Evolutionary conservation across 1,140 invertebrate genomes (phyloP).

Genomic region (Drosophila pectinifera): DNA sequence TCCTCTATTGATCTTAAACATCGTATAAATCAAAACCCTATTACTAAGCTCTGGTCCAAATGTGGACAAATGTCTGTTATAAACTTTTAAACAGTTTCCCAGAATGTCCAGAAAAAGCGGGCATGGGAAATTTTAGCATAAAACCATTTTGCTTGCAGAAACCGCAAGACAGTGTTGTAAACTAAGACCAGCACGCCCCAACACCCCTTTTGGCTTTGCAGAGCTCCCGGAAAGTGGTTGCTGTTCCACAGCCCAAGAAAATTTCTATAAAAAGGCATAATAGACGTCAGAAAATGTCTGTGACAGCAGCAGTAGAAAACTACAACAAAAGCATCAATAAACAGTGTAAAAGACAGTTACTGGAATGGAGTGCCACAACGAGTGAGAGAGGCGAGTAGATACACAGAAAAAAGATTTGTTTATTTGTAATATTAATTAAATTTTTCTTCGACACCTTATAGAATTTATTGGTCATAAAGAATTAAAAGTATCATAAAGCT

Average conservation of each 20-base stretch:
- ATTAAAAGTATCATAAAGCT: too few species aligned
- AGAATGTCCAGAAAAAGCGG: conserved; percentile 34
- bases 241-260: conserved; percentile 60
- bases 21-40: conserved; percentile 12
- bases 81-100: conserved; percentile 46
- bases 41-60: conserved; percentile 11
- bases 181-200: conserved; percentile 50
- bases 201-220: background rate
- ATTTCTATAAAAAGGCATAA: conserved; percentile 80
- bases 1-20: conserved; percentile 5
- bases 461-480: too few species aligned
- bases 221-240: conserved; percentile 41
- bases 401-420: background rate
- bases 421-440: too few species aligned
- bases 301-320: conserved; percentile 58
- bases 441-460: too few species aligned
- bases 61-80: conserved; percentile 15
- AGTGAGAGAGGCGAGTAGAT: conserved; percentile 7
- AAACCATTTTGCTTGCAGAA: conserved; percentile 79
- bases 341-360: conserved; percentile 77
- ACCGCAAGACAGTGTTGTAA: conserved; percentile 75
- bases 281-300: conserved; percentile 78
- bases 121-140: conserved; percentile 62
- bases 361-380: conserved; percentile 20
- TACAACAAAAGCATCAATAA: conserved; percentile 75